Base-by-base conservation (phyloP, 2,113 vertebrate genomes). In the Calypte anna region DNA sequence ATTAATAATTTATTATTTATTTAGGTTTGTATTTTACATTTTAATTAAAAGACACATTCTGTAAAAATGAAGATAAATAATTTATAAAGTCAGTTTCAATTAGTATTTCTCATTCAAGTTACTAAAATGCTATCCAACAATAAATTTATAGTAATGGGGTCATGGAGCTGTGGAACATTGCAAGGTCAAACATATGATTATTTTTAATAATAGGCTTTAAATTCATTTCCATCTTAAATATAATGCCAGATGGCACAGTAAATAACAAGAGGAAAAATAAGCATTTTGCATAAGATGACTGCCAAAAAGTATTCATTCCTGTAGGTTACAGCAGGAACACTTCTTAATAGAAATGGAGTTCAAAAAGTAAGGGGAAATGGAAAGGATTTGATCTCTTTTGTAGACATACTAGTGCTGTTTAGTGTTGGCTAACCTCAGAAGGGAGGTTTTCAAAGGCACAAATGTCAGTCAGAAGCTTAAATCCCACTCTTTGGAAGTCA, bases 191-290 rank as follows among this genome's bases (percentile, higher is more conserved):
- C 44, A 82, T n/a, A 12, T 9, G 43, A 74, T 70, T 2, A 55
- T 81, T 89, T 84, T 94, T 93, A 87, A 63, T 86, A 94, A 77
- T 44, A 69, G 19, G 12, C 70, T 94, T 94, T 93, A 93, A 94
- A 94, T 80, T 94, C 28, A 83, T 12, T 80, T 92, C 59, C 55
- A 48, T 92, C 61, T 94, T 91, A 94, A 91, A 79, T 13, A 58
- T 46, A 86, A 93, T 86, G 44, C 57, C 96, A 97, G 88, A 94
- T 96, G 83, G 81, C 57, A 83, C 73, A 53, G 48, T 46, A 89
- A 96, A 94, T 66, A 94, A 62, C n/a, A 78, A 91, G 73, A 77
- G 72, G 57, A 93, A 86, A 94, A 95, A 67, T 36, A 93, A 82
- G 33, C 17, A 66, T 86, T 93, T 81, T 91, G 40, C 68, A 43